Evolutionary conservation across 2,888 invertebrate genomes (phyloP).

Genomic region (Oasisia sp.): DNA sequence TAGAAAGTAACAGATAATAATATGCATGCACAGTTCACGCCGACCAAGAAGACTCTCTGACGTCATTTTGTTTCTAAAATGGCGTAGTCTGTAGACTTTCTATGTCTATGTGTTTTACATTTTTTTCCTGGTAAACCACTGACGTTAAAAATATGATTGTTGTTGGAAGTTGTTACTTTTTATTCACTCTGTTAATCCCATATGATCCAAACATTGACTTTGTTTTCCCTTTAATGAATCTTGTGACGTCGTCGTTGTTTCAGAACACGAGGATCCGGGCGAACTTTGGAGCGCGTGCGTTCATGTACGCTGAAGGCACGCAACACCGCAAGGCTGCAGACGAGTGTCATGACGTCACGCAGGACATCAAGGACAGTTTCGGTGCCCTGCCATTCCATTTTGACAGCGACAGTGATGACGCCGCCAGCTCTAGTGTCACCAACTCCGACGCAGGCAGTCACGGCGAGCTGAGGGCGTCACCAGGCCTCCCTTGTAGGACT

Average conservation of each 20-base stretch:
- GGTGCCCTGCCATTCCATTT: conserved; percentile 61
- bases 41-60: no score
- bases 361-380: conserved; percentile 62
- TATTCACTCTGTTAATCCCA: no score
- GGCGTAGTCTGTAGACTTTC: no score
- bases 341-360: conserved; percentile 58
- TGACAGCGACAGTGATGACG: conserved; percentile 62
- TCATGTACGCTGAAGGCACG: conserved; percentile 62
- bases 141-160: no score
- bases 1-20: no score
- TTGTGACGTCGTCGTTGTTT: not conserved
- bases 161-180: no score
- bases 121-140: no score
- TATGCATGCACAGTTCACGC: no score
- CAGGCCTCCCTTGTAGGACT: conserved; percentile 54
- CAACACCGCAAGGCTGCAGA: conserved; percentile 62
- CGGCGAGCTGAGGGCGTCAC: conserved; percentile 39
- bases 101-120: no score
- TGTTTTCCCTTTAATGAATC: no score
- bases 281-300: conserved; percentile 64
- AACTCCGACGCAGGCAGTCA: conserved; percentile 38
- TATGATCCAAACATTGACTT: no score
- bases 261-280: conserved; percentile 61
- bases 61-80: no score
- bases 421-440: conserved; percentile 37